phyloP scores from a whole-genome alignment of 2,888 invertebrate genomes.

The Hypercompe scribonia region DNA sequence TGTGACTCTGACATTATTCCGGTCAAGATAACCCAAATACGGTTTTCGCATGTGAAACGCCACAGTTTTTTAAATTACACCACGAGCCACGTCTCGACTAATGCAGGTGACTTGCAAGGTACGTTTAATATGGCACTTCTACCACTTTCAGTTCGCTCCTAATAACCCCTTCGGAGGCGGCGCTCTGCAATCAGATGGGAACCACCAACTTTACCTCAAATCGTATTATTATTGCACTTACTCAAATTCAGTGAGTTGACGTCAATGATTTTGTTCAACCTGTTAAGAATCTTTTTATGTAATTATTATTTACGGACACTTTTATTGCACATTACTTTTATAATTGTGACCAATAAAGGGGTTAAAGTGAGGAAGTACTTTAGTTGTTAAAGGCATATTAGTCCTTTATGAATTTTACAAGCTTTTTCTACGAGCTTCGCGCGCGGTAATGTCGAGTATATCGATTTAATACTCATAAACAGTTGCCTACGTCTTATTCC shows the following conservation, averaged over 20 bases:
- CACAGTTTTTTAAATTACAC: conserved; percentile 46
- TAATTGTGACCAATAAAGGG: not conserved
- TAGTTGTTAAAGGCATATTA: not conserved
- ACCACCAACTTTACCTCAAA: conserved; percentile 37
- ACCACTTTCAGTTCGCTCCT: conserved; percentile 56
- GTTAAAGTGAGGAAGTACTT: not conserved
- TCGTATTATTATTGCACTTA: conserved; percentile 41
- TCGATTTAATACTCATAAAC: not conserved
- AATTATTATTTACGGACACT: conserved; percentile 11
- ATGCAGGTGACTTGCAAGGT: conserved; percentile 81
- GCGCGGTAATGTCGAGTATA: not conserved
- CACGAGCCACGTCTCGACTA: conserved; percentile 58
- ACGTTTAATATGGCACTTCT: conserved; percentile 57
- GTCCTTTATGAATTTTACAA: not conserved
- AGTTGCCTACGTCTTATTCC: not conserved
- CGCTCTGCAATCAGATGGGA: conserved; percentile 49
- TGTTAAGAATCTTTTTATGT: conserved; percentile 12
- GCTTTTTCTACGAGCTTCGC: not conserved
- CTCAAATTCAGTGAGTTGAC: conserved; percentile 42
- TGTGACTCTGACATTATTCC: no score
- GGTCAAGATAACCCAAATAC: not conserved
- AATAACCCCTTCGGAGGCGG: conserved; percentile 64
- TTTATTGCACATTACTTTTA: conserved; percentile 2
- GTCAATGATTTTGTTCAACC: conserved; percentile 28
- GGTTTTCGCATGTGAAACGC: not conserved